These are phyloP conservation scores for Clangula hyemalis DNA, from an alignment of 2,797 vertebrate species.

Conservation along the genomic window DNA sequence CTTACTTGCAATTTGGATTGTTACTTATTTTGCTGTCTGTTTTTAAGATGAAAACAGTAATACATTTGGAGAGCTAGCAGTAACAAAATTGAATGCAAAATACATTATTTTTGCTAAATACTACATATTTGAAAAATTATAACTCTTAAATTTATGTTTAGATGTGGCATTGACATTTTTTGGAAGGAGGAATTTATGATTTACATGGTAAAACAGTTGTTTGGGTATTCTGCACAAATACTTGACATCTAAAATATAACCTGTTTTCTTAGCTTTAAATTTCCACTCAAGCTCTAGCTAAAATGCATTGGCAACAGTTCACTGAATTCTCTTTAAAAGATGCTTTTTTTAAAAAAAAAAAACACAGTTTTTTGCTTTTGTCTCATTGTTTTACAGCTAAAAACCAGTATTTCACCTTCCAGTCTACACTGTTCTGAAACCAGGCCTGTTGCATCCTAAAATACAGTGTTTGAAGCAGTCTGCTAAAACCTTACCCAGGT, in stretches of 20 bases:
- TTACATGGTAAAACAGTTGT: neutral
- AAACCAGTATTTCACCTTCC: neutral
- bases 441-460: neutral
- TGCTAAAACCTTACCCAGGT: neutral
- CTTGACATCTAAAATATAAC: neutral
- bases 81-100: neutral
- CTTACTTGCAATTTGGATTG: neutral
- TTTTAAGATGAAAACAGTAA: neutral
- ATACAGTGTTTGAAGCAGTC: neutral
- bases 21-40: neutral
- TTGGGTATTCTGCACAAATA: neutral
- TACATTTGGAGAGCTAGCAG: neutral
- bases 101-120: neutral
- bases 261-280: neutral
- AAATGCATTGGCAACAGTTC: neutral
- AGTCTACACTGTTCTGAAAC: neutral
- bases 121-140: neutral
- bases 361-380: neutral
- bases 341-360: neutral
- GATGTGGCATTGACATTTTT: neutral
- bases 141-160: neutral
- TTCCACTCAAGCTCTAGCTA: neutral
- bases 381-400: neutral
- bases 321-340: neutral
- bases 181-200: neutral